phyloP scores from a whole-genome alignment of 2,797 vertebrate genomes.

The Eupleurogrammus muticus region DNA sequence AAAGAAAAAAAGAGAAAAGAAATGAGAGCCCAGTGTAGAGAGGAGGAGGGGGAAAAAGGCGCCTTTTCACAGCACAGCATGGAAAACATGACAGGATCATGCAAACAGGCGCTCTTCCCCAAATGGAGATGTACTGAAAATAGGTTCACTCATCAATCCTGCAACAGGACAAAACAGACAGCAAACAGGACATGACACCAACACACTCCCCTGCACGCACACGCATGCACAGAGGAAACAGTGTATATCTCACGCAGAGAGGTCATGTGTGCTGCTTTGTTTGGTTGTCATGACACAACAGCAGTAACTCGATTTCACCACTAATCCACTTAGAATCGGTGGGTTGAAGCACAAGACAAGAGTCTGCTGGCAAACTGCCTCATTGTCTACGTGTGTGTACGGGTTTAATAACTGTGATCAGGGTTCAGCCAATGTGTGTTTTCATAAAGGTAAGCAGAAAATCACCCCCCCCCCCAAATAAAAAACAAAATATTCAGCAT shows the following conservation, averaged over 20 bases:
- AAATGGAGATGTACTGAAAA: conserved; percentile 44
- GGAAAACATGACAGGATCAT: conserved; percentile 61
- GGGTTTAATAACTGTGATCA: background rate
- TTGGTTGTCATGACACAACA: conserved; percentile 67
- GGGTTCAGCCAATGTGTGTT: background rate
- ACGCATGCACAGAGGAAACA: conserved; percentile 34
- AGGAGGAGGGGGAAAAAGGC: conserved; percentile 30
- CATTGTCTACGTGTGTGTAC: background rate
- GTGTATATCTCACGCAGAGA: conserved; percentile 33
- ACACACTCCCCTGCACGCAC: conserved; percentile 9
- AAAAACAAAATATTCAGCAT: background rate
- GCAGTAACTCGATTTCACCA: conserved; percentile 69
- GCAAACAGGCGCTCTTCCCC: conserved; percentile 36
- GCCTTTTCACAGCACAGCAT: conserved; percentile 39
- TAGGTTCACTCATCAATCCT: conserved; percentile 34
- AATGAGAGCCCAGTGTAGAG: conserved; percentile 5
- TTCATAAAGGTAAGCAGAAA: too few species aligned
- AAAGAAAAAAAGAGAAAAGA: conserved; percentile 2
- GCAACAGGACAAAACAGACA: conserved; percentile 34
- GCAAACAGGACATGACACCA: conserved; percentile 55
- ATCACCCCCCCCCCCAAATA: background rate
- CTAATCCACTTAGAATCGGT: conserved; percentile 66
- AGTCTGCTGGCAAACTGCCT: conserved; percentile 45
- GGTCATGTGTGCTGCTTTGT: conserved; percentile 62
- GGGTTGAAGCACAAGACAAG: conserved; percentile 55